Conservation (phyloP, 2,888 invertebrate genomes). For the Ptilodon capucinus region DNA sequence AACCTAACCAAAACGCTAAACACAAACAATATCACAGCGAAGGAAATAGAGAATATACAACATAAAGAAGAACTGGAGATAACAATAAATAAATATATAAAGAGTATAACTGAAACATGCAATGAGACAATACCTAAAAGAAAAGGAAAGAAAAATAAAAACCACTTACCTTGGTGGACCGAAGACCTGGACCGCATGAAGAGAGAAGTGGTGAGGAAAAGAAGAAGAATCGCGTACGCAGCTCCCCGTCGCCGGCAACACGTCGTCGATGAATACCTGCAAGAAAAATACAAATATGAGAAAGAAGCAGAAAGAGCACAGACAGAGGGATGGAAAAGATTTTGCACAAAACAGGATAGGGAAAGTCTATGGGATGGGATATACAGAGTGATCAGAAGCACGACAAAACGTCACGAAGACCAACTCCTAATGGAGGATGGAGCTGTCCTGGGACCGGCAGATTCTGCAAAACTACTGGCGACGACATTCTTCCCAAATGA, state of each 20-base stretch:
- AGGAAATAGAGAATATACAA: not conserved
- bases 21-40: not conserved
- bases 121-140: constrained; percentile 3
- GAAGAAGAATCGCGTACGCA: constrained; percentile 13
- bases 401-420: constrained; percentile 6
- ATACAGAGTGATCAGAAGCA: constrained; percentile 17
- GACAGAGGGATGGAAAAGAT: constrained; percentile 24
- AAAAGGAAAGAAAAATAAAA: not conserved
- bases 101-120: constrained; percentile 7
- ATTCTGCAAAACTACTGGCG: constrained; percentile 4
- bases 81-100: not conserved
- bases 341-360: constrained; percentile 22
- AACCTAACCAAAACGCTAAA: constrained; percentile 2
- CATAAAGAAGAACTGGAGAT: not conserved
- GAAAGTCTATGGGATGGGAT: constrained; percentile 25
- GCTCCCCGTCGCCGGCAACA: constrained; percentile 7
- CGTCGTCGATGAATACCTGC: constrained; percentile 15
- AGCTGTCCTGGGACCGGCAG: not conserved
- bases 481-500: too few relatives aligned
- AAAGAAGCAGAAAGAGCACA: constrained; percentile 8
- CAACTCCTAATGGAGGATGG: constrained; percentile 3
- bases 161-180: constrained; percentile 21
- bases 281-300: constrained; percentile 7
- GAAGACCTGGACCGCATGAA: constrained; percentile 11
- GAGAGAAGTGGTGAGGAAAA: constrained; percentile 9